Conservation (phyloP, 2,888 invertebrate genomes). For the Cantharis rufa region DNA sequence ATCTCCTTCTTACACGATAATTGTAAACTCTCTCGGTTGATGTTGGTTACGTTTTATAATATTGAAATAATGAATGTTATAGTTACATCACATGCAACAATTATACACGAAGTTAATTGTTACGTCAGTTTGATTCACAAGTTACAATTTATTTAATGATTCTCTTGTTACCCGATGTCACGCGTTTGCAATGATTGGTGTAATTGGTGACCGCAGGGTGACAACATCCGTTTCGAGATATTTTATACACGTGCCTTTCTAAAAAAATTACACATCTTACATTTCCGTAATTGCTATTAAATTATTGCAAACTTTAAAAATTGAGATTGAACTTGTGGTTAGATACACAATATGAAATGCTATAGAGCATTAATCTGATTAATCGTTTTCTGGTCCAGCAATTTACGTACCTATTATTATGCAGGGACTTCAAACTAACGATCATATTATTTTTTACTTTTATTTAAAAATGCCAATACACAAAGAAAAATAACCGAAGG, state of each 20-base stretch:
- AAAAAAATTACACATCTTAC: background rate
- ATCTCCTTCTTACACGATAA: background rate
- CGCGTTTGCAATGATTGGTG: conserved; percentile 31
- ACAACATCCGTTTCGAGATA: conserved; percentile 27
- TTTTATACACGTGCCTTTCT: conserved; percentile 25
- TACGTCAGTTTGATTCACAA: conserved; percentile 24
- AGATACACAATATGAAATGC: background rate
- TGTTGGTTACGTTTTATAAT: background rate
- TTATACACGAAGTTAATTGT: background rate
- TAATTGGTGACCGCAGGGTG: conserved; percentile 32
- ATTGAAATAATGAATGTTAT: background rate
- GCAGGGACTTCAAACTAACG: too few species aligned
- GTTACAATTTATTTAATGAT: conserved; percentile 28
- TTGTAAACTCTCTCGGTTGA: background rate
- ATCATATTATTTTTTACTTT: too few species aligned
- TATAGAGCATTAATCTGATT: background rate
- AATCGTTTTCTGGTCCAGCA: background rate
- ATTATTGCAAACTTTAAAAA: background rate
- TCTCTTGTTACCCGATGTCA: conserved; percentile 28
- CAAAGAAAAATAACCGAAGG: too few species aligned
- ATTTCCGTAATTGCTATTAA: background rate
- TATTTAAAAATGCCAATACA: too few species aligned
- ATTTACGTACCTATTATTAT: background rate
- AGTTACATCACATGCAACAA: background rate
- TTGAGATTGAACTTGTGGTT: background rate